A percentile compares a stretch with the other conserved stretches of the same genome.
These are phyloP conservation scores for Emydocephalus ijimae DNA, from an alignment of 2,113 vertebrate species.

Conservation along the genomic window DNA sequence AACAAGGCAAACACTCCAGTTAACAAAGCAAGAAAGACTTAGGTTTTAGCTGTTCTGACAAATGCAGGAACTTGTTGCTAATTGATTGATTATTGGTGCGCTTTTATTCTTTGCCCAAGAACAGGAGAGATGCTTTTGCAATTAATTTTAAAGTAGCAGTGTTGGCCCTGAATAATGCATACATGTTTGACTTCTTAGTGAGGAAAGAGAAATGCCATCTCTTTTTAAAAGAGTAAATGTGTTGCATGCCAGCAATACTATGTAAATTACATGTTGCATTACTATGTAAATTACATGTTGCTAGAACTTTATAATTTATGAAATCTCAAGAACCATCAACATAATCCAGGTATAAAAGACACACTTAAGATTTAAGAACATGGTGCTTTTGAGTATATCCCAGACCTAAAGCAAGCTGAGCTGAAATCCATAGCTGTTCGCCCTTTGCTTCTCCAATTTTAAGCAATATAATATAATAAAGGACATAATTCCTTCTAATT, in stretches of 20 bases:
- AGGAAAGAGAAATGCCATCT: not conserved
- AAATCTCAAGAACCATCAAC: not conserved
- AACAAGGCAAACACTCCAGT: not conserved
- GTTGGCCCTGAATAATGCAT: not conserved
- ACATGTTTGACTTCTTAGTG: not conserved
- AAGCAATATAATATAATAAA: not conserved
- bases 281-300: not conserved
- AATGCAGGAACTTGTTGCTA: not conserved
- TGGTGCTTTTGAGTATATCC: not conserved
- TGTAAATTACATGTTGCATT: not conserved
- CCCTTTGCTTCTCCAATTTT: not conserved
- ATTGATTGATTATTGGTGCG: not conserved
- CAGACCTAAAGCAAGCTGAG: not conserved
- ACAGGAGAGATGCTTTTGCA: not conserved
- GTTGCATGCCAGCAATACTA: not conserved
- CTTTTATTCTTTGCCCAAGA: not conserved
- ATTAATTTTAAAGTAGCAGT: not conserved
- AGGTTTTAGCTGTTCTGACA: not conserved
- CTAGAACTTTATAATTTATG: not conserved
- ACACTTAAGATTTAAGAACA: not conserved
- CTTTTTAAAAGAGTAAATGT: not conserved
- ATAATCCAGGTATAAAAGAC: not conserved
- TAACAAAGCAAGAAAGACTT: not conserved
- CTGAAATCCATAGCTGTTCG: not conserved
- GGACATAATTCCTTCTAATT: not conserved